Conservation (phyloP, 2,113 vertebrate species). For the Laterallus jamaicensis region DNA sequence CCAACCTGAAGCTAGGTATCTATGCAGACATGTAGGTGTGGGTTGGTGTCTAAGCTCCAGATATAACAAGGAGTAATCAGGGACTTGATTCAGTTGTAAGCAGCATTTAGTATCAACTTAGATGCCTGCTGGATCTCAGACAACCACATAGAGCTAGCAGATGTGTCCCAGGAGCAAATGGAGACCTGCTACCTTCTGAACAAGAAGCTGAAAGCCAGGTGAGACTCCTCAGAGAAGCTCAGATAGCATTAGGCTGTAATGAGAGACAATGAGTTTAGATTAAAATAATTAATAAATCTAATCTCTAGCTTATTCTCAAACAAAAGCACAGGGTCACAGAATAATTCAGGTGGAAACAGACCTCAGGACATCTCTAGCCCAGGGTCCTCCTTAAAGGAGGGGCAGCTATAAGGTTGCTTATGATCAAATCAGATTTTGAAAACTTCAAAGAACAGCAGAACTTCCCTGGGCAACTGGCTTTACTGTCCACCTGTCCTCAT, state of each 20-base stretch:
- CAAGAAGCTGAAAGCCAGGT: background rate
- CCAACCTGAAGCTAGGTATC: background rate
- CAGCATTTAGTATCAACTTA: background rate
- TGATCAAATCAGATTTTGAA: background rate
- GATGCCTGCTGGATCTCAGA: background rate
- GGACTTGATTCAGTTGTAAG: background rate
- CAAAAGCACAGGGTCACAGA: background rate
- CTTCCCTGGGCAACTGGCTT: background rate
- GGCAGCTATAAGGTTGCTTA: background rate
- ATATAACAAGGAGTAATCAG: background rate
- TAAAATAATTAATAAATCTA: background rate
- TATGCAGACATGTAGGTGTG: background rate
- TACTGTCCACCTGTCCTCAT: background rate
- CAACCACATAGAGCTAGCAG: background rate
- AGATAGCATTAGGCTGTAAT: background rate
- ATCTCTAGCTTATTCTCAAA: background rate
- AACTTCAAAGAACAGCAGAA: background rate
- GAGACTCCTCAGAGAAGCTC: background rate
- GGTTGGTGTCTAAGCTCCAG: background rate
- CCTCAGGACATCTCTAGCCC: background rate
- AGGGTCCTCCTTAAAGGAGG: background rate
- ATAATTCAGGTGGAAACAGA: background rate
- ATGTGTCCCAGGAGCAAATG: background rate
- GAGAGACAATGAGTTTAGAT: background rate
- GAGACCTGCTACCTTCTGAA: background rate